These are phyloP conservation scores for Sander vitreus DNA, from an alignment of 2,113 vertebrate species.

Conservation along the genomic window DNA sequence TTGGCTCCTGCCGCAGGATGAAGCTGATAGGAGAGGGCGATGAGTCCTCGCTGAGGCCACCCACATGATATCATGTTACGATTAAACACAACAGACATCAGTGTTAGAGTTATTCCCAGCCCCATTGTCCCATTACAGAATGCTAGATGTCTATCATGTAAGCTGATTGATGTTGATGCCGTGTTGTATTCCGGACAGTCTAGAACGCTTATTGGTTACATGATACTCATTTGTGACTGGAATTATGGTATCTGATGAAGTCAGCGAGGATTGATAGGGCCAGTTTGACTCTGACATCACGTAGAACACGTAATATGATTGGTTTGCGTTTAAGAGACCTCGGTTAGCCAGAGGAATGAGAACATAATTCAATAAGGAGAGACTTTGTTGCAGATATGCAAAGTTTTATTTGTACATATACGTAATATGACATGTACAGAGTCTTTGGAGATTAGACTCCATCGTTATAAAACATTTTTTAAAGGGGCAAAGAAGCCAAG, in stretches of 20 bases:
- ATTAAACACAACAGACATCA: slow-evolving; percentile 49
- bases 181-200: slow-evolving; percentile 41
- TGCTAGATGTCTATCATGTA: slow-evolving; percentile 48
- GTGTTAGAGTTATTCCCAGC: not conserved
- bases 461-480: no score
- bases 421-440: no score
- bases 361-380: slow-evolving; percentile 33
- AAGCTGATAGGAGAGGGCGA: slow-evolving; percentile 65
- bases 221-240: slow-evolving; percentile 45
- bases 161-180: slow-evolving; percentile 54
- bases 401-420: no score
- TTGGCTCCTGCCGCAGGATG: slow-evolving; percentile 54
- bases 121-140: slow-evolving; percentile 46
- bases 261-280: slow-evolving; percentile 23
- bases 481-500: no score
- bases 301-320: slow-evolving; percentile 27
- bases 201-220: slow-evolving; percentile 38
- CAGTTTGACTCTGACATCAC: slow-evolving; percentile 22
- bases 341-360: not conserved
- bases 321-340: slow-evolving; percentile 13
- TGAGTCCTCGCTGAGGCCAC: slow-evolving; percentile 52
- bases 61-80: slow-evolving; percentile 58
- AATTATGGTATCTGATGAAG: slow-evolving; percentile 67
- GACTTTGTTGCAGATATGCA: no score
- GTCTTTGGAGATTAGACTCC: no score